Evolutionary conservation across 2,113 vertebrate species (phyloP), one percentile per base, ranked within the genome.

Genomic region (Coptodon rendalli): DNA sequence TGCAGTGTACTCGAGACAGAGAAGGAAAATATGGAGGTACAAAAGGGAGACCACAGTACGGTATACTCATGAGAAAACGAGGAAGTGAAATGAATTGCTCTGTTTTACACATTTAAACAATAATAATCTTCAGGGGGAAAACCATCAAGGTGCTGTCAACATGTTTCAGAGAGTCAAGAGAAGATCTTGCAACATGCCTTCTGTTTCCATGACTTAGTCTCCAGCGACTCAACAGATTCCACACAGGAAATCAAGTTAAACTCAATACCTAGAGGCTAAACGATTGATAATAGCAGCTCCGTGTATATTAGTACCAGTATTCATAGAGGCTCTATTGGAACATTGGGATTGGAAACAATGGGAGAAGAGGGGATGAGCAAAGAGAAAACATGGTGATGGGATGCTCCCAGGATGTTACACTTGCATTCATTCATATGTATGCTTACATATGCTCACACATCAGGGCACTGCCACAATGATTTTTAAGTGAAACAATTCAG

Each of bases 81-180:
- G 19, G 81, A 86, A 45, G 52, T 1, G 7, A 73, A 83, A 38
- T 8, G 3, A 63, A 57, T 7, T 54, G 34, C 90, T 92, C 86
- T 91, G 81, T 91, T 90, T 92, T 89, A 43, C 83, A 86, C 59
- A 83, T 86, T 92, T 87, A 56, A 91, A 86, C 57, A 76, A 89
- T 90, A 7, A 22, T 48, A 57, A 22, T 88, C 38, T 87, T 87
- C 7, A 7, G 82, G 57, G 36, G 52, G 14, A 31, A 22, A 50
- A 78, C 10, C 78, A 73, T 80, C 52, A 63, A 63, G 66, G 22
- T 57, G 34, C 48, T 82, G 80, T 81, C 90, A 89, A 89, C 80
- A 87, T 87, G 89, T 87, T 87, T 68, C 16, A 1, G 29, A 68
- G 79, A 85, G 50, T 63, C 50, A 22, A 52, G 81, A 88, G 73